Conservation (phyloP, 2,797 vertebrate species). For the Characodon lateralis region DNA sequence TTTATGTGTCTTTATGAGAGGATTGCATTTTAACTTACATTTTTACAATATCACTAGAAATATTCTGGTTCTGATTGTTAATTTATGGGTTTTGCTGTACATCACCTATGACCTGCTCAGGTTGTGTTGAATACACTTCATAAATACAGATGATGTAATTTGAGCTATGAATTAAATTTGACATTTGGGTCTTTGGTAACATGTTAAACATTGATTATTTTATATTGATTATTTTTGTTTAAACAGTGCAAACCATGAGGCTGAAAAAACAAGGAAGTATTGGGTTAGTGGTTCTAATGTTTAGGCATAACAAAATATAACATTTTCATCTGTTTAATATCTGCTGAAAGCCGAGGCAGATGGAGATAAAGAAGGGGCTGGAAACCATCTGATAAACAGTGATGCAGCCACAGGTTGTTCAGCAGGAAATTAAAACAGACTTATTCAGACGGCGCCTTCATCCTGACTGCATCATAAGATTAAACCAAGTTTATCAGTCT, state of each 20-base stretch:
- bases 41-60: too few relatives aligned
- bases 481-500: not conserved
- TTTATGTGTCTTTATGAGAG: too few relatives aligned
- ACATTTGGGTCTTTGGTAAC: not conserved
- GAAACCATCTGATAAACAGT: conserved; percentile 1
- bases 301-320: not conserved
- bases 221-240: not conserved
- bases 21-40: too few relatives aligned
- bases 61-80: too few relatives aligned
- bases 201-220: too few relatives aligned
- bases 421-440: conserved; percentile 8
- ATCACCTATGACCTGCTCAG: not conserved
- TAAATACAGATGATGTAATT: not conserved
- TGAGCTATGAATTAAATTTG: too few relatives aligned
- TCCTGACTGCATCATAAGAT: not conserved
- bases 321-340: not conserved
- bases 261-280: not conserved
- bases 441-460: not conserved
- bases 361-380: not conserved
- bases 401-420: not conserved
- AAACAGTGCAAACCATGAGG: not conserved
- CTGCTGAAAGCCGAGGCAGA: not conserved
- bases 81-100: too few relatives aligned
- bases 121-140: not conserved
- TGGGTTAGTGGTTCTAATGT: not conserved